Evolutionary conservation across 2,113 vertebrate species (phyloP).

Genomic region (Chinchilla lanigera): DNA sequence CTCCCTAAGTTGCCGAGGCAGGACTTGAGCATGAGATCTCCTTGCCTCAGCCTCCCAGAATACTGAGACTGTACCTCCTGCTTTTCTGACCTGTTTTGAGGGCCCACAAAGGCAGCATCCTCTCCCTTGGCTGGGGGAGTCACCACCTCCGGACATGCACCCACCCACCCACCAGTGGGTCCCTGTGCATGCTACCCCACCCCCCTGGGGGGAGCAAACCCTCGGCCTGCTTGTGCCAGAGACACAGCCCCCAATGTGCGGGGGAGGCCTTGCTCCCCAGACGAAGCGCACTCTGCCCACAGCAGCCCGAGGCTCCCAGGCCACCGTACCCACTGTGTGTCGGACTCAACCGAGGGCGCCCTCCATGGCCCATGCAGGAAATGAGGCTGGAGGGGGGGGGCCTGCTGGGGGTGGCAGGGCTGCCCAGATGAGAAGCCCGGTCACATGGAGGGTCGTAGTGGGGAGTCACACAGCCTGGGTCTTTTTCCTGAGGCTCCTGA

Average conservation of each 20-base stretch:
- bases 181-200: not conserved
- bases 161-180: fast-evolving
- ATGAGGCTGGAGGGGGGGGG: not conserved
- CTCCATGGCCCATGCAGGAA: fast-evolving
- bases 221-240: too few species aligned
- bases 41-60: not conserved
- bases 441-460: fast-evolving
- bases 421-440: not conserved
- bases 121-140: not conserved
- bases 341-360: not conserved
- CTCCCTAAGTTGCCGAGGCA: not conserved
- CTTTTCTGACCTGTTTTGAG: not conserved
- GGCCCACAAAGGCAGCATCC: fast-evolving
- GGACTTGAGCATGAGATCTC: not conserved
- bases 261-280: not conserved
- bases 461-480: fast-evolving
- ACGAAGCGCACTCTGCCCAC: not conserved
- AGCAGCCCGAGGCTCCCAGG: not conserved
- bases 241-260: not conserved
- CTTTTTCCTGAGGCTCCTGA: not conserved
- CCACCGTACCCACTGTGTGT: not conserved
- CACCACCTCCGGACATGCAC: fast-evolving
- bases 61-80: not conserved
- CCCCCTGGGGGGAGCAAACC: fast-evolving
- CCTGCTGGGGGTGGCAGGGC: fast-evolving